Conservation (phyloP, 2,797 vertebrate species). For the Cheirogaleus major region DNA sequence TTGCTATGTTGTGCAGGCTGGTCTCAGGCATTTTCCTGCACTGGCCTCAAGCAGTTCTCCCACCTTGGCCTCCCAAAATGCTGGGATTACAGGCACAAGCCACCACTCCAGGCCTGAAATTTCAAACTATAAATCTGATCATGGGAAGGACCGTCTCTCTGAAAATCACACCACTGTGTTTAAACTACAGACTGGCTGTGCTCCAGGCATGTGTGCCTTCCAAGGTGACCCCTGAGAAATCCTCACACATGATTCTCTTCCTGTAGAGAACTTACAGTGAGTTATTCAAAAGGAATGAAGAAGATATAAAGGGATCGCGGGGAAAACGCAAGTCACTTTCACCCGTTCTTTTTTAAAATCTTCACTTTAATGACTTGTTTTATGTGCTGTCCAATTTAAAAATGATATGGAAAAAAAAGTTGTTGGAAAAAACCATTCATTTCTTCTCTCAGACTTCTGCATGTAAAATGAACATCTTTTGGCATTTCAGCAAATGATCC, state of each 20-base stretch:
- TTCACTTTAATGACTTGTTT: background rate
- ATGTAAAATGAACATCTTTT: background rate
- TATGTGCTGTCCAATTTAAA: background rate
- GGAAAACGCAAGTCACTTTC: background rate
- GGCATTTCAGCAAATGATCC: background rate
- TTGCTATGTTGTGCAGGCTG: background rate
- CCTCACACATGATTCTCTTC: background rate
- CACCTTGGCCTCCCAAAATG: background rate
- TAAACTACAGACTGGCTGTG: background rate
- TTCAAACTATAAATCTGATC: background rate
- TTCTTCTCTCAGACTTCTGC: background rate
- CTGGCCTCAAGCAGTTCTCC: background rate
- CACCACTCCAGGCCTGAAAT: background rate
- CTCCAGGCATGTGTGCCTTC: background rate
- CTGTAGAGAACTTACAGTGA: background rate
- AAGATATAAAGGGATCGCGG: background rate
- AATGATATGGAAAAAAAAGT: background rate
- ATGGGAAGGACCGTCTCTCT: background rate
- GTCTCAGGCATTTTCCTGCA: background rate
- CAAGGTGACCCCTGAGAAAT: too few relatives aligned
- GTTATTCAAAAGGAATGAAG: background rate
- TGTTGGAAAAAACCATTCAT: background rate
- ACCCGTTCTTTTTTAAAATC: background rate
- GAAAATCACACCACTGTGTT: background rate
- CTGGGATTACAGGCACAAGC: background rate